Evolutionary conservation across 2,888 invertebrate genomes (phyloP), one percentile per base, ranked within the genome.

Genomic region (Cynaeus angustus): DNA sequence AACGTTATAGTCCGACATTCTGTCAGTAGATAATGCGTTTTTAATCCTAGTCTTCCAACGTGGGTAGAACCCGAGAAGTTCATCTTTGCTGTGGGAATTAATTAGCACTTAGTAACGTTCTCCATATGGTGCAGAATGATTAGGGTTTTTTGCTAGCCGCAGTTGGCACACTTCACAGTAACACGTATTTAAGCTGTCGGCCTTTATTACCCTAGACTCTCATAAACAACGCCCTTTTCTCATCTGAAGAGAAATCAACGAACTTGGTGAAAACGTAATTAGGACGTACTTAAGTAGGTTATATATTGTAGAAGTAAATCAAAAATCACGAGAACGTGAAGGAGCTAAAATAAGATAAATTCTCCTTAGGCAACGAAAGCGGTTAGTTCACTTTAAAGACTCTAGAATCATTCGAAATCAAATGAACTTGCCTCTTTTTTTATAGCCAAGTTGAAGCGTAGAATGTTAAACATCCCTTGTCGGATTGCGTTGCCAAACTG

Each of bases 151-250:
- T 74, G 71, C 74, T 61, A 56, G 72, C 68, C 75, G 71, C 79
- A 79, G 77, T 80, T 80, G 80, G 80, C 79, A 81, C 79, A 78
- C 77, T 80, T 80, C 76, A 74, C 77, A 74, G 75, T 79, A 80
- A 80, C 78, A 77, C 77, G 79, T 79, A 79, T 80, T 81, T 81
- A 80, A 80, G 78, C 78, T 77, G 78, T 80, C 79, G 75, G 72
- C 75, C 77, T 79, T 81, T 79, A 79, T 80, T 79, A 75, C 77
- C 75, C 74, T 70, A 66, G 50, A 56, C 45, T 56, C 68, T 53
- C 70, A 72, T 72, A 72, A 73, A 72, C 72, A 67, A 71, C 70
- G 71, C 72, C 72, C 72, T 74, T 73, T 65, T 56, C 71, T 64
- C 64, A 65, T 69, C 58, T 52, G 26, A 43, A 69, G 58, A 26